Base-by-base conservation (phyloP, 53 echinoderm and acorn worm genomes). In the Holothuria leucospilota region DNA sequence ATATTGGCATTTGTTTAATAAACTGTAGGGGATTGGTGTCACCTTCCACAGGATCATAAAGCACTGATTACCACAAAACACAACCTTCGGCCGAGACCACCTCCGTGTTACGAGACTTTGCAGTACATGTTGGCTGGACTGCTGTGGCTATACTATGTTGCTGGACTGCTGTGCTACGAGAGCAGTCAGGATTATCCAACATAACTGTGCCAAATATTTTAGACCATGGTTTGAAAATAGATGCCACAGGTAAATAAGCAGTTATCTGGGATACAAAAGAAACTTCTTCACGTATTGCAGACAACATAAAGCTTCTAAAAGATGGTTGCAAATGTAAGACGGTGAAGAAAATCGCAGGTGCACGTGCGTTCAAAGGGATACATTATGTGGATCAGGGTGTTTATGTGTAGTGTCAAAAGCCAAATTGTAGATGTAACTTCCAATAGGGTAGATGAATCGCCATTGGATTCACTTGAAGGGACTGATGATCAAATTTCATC, bases 1-100 rank as follows among this genome's bases (percentile, higher is more conserved):
- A 88, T 25, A 82, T 59, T 21, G n/a, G 62, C 61, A 40, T 89
- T 89, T 60, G 42, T n/a, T 84, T 23, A 21, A 39, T 30, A n/a
- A n/a, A 59, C 61, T 18, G 74, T 84, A 8, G 62, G 49, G 29
- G 63, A 84, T 21, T n/a, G n/a, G n/a, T 27, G 39, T 63, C 63
- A 72, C n/a, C 62, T 84, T 84, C 58, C 84, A 89, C 34, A 39
- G 72, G 18, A 84, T 84, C 38, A 74, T 84, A 90, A 93, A 29
- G 84, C 89, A 68, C 83, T 86, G 59, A 59, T 70, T n/a, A n/a
- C n/a, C n/a, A n/a, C n/a, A n/a, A n/a, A n/a, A n/a, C n/a, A n/a
- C n/a, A n/a, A 53, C 86, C 73, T 72, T 72, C 72, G 29, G 71
- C 53, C 23, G 86, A 86, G 7, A 73, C 72, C n/a, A n/a, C 39